Conservation (phyloP, 2,888 invertebrate species). For the Cistogaster globosa region DNA sequence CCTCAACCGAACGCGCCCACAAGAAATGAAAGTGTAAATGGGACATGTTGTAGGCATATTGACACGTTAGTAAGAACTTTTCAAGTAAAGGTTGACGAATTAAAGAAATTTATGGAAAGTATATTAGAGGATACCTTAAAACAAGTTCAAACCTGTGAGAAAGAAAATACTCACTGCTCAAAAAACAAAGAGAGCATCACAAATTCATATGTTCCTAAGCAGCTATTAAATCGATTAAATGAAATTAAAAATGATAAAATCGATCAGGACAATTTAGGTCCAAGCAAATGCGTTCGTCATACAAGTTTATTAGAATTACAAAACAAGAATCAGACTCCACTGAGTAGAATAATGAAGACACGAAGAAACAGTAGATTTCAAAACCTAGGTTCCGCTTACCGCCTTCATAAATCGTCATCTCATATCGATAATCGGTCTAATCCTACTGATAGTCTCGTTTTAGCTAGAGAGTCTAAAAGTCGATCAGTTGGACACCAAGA, state of each 20-base stretch:
- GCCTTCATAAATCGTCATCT: too few species aligned
- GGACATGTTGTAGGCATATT: slow-evolving; percentile 21
- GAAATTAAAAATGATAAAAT: slow-evolving; percentile 32
- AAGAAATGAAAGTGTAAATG: neutral
- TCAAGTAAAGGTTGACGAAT: slow-evolving; percentile 42
- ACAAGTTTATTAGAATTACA: too few species aligned
- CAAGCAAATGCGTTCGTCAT: slow-evolving; percentile 2
- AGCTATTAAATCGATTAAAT: slow-evolving; percentile 29
- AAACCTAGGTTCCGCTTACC: neutral
- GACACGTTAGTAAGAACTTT: slow-evolving; percentile 38
- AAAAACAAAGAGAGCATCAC: neutral
- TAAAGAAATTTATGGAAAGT: slow-evolving; percentile 43
- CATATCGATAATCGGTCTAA: too few species aligned
- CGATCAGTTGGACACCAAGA: neutral
- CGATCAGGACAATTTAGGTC: slow-evolving; percentile 48
- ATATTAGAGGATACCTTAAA: slow-evolving; percentile 44
- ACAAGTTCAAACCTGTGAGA: slow-evolving; percentile 15
- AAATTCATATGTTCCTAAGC: neutral
- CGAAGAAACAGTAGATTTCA: too few species aligned
- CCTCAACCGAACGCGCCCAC: neutral
- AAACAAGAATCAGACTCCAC: too few species aligned
- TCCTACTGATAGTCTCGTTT: too few species aligned
- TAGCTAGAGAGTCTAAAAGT: too few species aligned
- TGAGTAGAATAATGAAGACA: too few species aligned
- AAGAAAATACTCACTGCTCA: neutral